phyloP scores from a whole-genome alignment of 1,140 invertebrate species.

The Olivierus martensii region DNA sequence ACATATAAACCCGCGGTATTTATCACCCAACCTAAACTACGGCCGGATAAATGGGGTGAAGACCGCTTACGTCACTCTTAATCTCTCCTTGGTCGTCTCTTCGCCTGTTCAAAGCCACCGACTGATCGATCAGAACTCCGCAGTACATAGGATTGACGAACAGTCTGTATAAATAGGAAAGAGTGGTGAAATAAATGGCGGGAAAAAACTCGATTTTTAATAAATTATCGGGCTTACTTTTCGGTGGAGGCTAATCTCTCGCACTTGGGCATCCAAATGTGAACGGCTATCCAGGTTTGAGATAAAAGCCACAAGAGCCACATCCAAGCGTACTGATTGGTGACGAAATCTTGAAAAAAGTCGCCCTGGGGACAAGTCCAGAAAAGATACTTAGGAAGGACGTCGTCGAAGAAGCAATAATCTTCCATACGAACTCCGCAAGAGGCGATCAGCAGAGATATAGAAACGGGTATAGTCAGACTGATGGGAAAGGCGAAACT shows the following conservation, averaged over 20 bases:
- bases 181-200: not conserved
- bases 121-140: slow-evolving; percentile 39
- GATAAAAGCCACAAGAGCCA: slow-evolving; percentile 36
- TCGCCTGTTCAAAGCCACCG: slow-evolving; percentile 37
- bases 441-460: slow-evolving; percentile 73
- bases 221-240: slow-evolving; percentile 29
- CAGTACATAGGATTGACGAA: slow-evolving; percentile 41
- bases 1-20: no score
- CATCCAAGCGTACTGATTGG: slow-evolving; percentile 24
- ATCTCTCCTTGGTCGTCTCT: slow-evolving; percentile 37
- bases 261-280: slow-evolving; percentile 40
- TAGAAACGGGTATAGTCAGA: slow-evolving; percentile 73
- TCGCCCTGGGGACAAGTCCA: slow-evolving; percentile 67
- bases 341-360: slow-evolving; percentile 31
- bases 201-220: not conserved
- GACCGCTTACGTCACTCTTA: slow-evolving; percentile 27
- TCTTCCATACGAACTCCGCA: slow-evolving; percentile 73
- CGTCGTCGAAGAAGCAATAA: slow-evolving; percentile 71
- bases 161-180: slow-evolving; percentile 26
- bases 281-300: slow-evolving; percentile 36
- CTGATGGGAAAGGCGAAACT: slow-evolving; percentile 91
- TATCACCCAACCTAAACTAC: no score
- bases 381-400: slow-evolving; percentile 75
- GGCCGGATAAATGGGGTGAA: no score
- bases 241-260: slow-evolving; percentile 39